These are phyloP conservation scores for Smutsia gigantea DNA, from an alignment of 2,797 vertebrate species.

Conservation along the genomic window DNA sequence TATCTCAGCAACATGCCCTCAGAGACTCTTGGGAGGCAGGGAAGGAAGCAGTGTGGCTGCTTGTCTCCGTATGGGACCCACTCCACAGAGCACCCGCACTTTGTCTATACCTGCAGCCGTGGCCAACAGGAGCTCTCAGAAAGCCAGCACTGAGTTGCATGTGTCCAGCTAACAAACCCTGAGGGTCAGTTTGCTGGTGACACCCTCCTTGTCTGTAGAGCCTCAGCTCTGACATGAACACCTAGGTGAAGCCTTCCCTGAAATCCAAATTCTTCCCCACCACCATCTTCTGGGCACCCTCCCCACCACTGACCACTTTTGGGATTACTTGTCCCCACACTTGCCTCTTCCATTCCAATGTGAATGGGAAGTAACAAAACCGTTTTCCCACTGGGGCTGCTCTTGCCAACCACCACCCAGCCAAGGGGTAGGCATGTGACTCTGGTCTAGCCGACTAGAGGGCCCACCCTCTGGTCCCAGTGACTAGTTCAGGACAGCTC, in stretches of 20 bases:
- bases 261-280: too few species aligned
- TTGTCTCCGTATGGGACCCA: not conserved
- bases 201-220: not conserved
- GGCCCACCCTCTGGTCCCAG: not conserved
- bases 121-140: not conserved
- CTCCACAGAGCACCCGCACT: not conserved
- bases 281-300: not conserved
- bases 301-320: not conserved
- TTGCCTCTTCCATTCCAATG: not conserved
- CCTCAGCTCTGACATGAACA: not conserved
- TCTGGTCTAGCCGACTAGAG: not conserved
- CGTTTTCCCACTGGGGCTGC: not conserved
- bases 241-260: not conserved
- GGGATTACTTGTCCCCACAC: not conserved
- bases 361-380: not conserved
- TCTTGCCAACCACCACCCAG: not conserved
- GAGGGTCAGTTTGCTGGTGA: not conserved
- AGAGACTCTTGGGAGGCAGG: slow-evolving; percentile 27
- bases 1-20: not conserved
- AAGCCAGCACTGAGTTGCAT: not conserved
- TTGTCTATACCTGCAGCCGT: not conserved
- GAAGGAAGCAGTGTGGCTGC: slow-evolving; percentile 18
- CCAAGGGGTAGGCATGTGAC: not conserved
- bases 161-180: not conserved
- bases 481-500: not conserved